Evolutionary conservation across 2,797 vertebrate genomes (phyloP).

Genomic region (Spatula clypeata): DNA sequence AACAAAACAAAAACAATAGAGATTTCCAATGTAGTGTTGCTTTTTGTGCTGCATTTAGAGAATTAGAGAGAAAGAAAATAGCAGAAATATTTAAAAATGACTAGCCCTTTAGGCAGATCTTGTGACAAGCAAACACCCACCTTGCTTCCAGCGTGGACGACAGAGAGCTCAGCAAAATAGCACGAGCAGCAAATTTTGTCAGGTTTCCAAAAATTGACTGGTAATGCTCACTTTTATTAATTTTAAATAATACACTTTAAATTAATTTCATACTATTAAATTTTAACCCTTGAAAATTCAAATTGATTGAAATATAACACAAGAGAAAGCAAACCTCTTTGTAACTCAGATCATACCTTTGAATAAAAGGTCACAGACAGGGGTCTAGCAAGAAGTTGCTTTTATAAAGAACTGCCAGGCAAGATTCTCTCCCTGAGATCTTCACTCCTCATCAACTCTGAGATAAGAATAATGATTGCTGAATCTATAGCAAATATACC

Average conservation of each 20-base stretch:
- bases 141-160: background rate
- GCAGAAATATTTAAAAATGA: background rate
- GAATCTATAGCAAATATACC: background rate
- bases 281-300: background rate
- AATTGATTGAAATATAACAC: background rate
- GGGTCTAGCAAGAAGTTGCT: background rate
- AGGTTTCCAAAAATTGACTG: background rate
- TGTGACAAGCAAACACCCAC: background rate
- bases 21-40: background rate
- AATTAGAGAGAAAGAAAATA: background rate
- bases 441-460: background rate
- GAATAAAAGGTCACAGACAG: background rate
- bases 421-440: background rate
- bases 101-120: background rate
- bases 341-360: background rate
- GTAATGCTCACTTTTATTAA: background rate
- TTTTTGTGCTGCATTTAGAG: background rate
- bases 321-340: background rate
- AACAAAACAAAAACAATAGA: background rate
- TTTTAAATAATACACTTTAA: background rate
- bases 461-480: background rate
- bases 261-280: background rate
- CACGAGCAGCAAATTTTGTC: background rate
- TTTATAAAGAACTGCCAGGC: background rate
- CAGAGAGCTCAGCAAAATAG: background rate